Conservation (phyloP, 2,113 vertebrate species). For the Pachycephala philippinensis region DNA sequence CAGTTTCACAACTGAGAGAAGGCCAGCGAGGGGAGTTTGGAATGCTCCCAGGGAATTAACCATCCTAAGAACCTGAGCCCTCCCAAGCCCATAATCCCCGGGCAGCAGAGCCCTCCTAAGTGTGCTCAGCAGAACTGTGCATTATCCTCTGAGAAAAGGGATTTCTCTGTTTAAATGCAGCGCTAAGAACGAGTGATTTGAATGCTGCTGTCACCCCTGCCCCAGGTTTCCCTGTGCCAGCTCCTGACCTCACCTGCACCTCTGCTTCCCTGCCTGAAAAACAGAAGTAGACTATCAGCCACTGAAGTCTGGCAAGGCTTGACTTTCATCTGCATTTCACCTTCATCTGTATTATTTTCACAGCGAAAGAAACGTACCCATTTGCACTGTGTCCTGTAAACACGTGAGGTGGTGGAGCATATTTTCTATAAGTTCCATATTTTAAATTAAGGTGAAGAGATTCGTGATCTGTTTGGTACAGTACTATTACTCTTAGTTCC, state of each 20-base stretch:
- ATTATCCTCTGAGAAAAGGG: not conserved
- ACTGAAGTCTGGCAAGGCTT: not conserved
- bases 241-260: not conserved
- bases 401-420: rapidly evolving
- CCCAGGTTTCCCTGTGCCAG: not conserved
- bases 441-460: not conserved
- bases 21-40: not conserved
- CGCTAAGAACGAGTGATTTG: not conserved
- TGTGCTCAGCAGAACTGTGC: not conserved
- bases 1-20: not conserved
- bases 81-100: not conserved
- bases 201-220: not conserved
- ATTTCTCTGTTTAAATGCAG: not conserved
- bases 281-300: not conserved
- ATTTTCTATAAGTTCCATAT: not conserved
- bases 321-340: not conserved
- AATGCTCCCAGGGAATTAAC: not conserved
- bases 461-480: not conserved
- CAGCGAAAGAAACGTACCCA: not conserved
- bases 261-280: not conserved
- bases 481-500: not conserved
- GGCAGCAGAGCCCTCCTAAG: not conserved
- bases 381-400: not conserved
- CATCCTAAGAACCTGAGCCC: not conserved
- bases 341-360: not conserved